Base-by-base conservation (phyloP, 1,140 invertebrate genomes). In the Oreohelix idahoensis region DNA sequence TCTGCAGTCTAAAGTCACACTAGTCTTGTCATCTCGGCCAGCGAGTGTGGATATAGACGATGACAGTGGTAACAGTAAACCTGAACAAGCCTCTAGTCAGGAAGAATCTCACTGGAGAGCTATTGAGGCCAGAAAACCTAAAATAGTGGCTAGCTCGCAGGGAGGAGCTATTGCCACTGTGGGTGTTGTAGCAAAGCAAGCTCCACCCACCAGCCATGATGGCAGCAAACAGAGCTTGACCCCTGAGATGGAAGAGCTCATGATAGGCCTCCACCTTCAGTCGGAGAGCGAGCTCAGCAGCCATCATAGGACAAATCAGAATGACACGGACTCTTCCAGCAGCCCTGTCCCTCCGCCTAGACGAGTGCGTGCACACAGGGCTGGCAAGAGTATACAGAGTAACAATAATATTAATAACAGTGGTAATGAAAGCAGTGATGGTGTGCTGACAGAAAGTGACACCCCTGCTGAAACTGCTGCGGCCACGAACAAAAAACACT, bases 261-360 rank as follows among this genome's bases (percentile, higher is more conserved):
- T 83, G 5, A 81, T 85, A 35, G 84, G 84, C 75, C 71, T 91
- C 69, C 85, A 87, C 58, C 88, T 91, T 77, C 87, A 87, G 63
- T 91, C 90, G n/a, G 89, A 89, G 80, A 87, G 75, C 35, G 89
- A 90, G 80, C 83, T 73, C 53, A 83, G 84, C 79, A 81, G 82
- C 71, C 63, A 82, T 71, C 80, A 82, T 26, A 49, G 63, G 36
- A 85, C 85, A 86, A 77, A 86, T 78, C 89, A 89, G 89, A 91
- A 90, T 90, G 90, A 90, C 88, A 90, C 88, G 83, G 90, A 90
- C 86, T 91, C 89, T 79, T 82, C 42, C 23, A 42, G 51, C 39
- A 71, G 42, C 79, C 83, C 84, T 82, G 83, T 83, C 77, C 84
- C 81, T 45, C 80, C 83, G 32, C 83, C 84, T 71, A 75, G 77